Conservation (phyloP, 2,888 invertebrate genomes). For the Gymnosoma rotundatum region DNA sequence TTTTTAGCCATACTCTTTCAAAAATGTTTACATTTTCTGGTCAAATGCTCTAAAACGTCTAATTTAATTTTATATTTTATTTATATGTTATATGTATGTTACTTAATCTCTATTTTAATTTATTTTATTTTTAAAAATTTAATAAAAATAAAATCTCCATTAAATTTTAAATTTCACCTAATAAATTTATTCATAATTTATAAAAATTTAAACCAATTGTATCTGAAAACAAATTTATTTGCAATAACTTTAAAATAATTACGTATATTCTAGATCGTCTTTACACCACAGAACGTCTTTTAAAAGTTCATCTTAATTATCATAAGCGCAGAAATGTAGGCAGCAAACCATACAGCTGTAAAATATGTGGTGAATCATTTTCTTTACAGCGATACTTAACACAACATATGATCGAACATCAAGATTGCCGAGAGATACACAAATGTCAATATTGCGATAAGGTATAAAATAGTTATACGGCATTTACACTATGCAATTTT, state of each 20-base stretch:
- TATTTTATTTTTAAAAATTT: neutral
- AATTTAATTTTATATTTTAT: too few relatives aligned
- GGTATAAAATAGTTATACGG: too few relatives aligned
- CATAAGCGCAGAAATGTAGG: conserved; percentile 72
- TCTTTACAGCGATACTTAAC: conserved; percentile 73
- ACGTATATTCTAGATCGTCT: conserved; percentile 70
- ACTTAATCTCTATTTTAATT: neutral
- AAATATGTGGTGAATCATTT: conserved; percentile 73
- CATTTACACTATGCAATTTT: too few relatives aligned
- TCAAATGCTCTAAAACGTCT: too few relatives aligned
- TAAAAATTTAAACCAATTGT: too few relatives aligned
- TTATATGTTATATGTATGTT: too few relatives aligned
- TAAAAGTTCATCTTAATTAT: conserved; percentile 72
- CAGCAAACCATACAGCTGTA: conserved; percentile 72
- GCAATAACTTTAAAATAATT: neutral
- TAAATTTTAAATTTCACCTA: too few relatives aligned
- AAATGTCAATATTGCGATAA: conserved; percentile 72
- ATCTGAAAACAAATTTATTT: too few relatives aligned
- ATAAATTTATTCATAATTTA: too few relatives aligned
- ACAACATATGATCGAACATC: conserved; percentile 72
- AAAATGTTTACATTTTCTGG: too few relatives aligned
- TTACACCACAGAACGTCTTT: conserved; percentile 67
- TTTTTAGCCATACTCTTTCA: too few relatives aligned
- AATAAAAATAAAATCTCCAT: too few relatives aligned
- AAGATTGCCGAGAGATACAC: conserved; percentile 70